Base-by-base conservation (phyloP, 64 coral and sea anemone genomes). In the Platygyra sinensis region DNA sequence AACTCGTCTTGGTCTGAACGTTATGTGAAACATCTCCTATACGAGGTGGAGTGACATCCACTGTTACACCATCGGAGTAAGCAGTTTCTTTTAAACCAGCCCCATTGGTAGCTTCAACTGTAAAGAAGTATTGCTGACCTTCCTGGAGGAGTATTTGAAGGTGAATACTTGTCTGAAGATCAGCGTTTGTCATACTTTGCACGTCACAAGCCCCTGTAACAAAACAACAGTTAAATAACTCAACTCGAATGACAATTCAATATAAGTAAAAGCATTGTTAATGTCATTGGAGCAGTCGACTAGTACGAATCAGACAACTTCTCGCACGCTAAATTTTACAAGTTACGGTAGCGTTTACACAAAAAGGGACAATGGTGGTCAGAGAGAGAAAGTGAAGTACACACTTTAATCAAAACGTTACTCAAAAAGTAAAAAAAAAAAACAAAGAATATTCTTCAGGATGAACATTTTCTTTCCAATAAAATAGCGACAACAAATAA, bases 51-150 rank as follows among this genome's bases (percentile, higher is more conserved):
- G 67, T 99, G 50, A 63, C 62, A 42, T 99, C 97, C 13, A 99
- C 60, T 67, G 88, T 94, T 39, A 99, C 72, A 13, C 97, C 97
- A 80, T 99, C 97, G 22, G 97, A 99, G 31, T 73, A 93, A 49
- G 91, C 74, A 17, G 74, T 38, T 30, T 77, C 72, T 38, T 86
- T 93, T 50, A 93, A 80, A n/a, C 91, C 94, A 31, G 90, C 90
- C n/a, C 77, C 87, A 72, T 99, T 99, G 18, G 74, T 91, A n/a
- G 94, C 97, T 63, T 89, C 83, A 24, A 99, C 88, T 46, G 91
- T 94, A 31, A 96, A 73, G 67, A 86, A 93, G 67, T 99, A 96
- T 7, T 88, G 80, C 16, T 77, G 52, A 69, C 92, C 91, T 30
- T 91, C 69, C 49, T 90, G 19, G 0, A 97, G 88, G 16, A 10